phyloP scores from a whole-genome alignment of 2,113 vertebrate genomes.

The Bubo blakistoni region DNA sequence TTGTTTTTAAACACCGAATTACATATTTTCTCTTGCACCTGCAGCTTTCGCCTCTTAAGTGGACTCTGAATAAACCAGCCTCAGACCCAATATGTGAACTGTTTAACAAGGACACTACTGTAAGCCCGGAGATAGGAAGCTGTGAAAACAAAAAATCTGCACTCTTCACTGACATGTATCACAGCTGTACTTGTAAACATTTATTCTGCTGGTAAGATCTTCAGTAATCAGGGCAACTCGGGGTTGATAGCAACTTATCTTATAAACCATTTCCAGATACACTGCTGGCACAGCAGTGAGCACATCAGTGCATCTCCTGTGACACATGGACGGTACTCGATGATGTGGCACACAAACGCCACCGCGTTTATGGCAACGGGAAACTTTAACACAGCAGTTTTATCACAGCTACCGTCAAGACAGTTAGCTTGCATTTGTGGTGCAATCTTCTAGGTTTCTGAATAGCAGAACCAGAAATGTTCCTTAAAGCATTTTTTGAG shows the following conservation, averaged over 20 bases:
- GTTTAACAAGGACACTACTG: neutral
- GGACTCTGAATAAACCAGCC: neutral
- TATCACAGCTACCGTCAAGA: neutral
- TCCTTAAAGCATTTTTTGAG: neutral
- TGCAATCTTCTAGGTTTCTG: neutral
- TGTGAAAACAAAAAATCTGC: neutral
- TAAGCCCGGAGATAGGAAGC: neutral
- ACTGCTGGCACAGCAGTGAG: rapidly evolving
- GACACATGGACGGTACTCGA: rapidly evolving
- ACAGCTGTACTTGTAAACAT: neutral
- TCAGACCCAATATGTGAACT: neutral
- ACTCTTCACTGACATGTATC: neutral
- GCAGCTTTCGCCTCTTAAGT: neutral
- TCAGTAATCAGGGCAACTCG: rapidly evolving
- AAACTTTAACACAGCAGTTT: neutral
- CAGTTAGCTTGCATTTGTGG: neutral
- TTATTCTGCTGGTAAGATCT: neutral
- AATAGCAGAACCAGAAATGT: neutral
- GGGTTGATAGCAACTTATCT: neutral
- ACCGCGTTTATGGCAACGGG: rapidly evolving
- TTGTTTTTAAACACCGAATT: neutral
- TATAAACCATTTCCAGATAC: neutral
- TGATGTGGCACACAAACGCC: rapidly evolving
- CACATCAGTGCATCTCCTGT: neutral
- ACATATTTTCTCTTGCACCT: neutral